Base-by-base conservation (phyloP, 2,113 vertebrate genomes). In the Planiliza haematocheilus region DNA sequence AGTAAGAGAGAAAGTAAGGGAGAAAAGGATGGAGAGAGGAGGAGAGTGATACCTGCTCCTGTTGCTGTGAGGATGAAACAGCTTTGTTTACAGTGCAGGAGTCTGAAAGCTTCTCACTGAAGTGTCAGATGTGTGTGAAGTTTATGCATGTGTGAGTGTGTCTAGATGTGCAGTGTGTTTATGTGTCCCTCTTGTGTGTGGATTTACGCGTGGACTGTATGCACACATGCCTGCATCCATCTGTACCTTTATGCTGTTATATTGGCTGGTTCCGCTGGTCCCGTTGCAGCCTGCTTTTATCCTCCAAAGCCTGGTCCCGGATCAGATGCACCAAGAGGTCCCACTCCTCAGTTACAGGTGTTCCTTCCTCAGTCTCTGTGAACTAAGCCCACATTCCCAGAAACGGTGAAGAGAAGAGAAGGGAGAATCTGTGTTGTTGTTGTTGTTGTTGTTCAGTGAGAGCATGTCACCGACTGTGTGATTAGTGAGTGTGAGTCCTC, bases 201-300 rank as follows among this genome's bases (percentile, higher is more conserved):
- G 41, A 30, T 65, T 14, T 66, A 17, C 8, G 18, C 38, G 49
- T 43, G 50, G 34, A 49, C 20, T 46, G 38, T 17, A 37, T 52
- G 10, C 17, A 21, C 18, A 59, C 62, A 64, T 24, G 42, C 41
- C 18, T 48, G 16, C 37, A 11, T 78, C 62, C 42, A n/a, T 34
- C 65, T 67, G 5, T 91, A 88, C 84, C 87, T 89, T 80, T 73
- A 20, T 70, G 57, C 72, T 13, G 71, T 49, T 69, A 58, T 1
- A 65, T 38, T 51, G 69, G 49, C 78, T 63, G 72, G 48, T 72
- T 67, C 78, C 17, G 0, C 66, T 60, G 85, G 59, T 71, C 38
- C 68, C 36, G 30, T 74, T 77, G 74, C 73, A 76, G 60, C 63
- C 48, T 67, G 14, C 52, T 74, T 60, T 42, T 13, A 34, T 78